Evolutionary conservation across 1,140 invertebrate species (phyloP).

Genomic region (Arion vulgaris): DNA sequence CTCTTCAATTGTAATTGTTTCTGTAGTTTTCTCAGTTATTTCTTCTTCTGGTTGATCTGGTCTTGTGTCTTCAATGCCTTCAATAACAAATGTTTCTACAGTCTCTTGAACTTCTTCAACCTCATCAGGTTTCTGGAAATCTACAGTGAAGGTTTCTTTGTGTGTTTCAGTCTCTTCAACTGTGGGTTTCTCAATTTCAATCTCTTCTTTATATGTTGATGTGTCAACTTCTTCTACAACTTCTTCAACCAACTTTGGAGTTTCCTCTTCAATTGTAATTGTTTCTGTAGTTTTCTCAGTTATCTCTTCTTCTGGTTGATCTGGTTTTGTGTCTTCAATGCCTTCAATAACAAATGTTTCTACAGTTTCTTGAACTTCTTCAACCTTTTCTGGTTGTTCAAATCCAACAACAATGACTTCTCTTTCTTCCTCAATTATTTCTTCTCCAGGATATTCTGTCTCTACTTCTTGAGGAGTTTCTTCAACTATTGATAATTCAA

Average conservation of each 20-base stretch:
- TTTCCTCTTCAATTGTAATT: not conserved
- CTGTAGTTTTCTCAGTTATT: not conserved
- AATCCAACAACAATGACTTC: no score
- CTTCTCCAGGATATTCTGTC: no score
- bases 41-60: slow-evolving; percentile 15
- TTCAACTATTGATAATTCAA: no score
- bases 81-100: no score
- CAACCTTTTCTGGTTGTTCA: slow-evolving; percentile 6
- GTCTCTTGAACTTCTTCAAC: no score
- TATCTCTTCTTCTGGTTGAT: slow-evolving; percentile 3
- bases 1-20: not conserved
- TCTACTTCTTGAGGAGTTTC: no score
- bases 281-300: not conserved
- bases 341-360: not conserved
- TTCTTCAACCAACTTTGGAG: not conserved
- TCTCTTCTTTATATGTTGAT: not conserved
- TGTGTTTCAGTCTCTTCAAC: no score
- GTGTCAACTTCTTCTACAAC: not conserved
- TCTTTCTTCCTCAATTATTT: no score
- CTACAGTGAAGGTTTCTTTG: no score
- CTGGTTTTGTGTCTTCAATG: not conserved
- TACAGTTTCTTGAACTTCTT: slow-evolving; percentile 9
- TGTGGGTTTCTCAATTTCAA: no score
- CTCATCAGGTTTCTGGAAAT: no score
- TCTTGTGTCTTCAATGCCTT: no score